Percentiles rank a stretch among this genome's conserved stretches.
These are phyloP conservation scores for Dugesia japonica DNA, from an alignment of 2,888 invertebrate genomes.

Conservation along the genomic window DNA sequence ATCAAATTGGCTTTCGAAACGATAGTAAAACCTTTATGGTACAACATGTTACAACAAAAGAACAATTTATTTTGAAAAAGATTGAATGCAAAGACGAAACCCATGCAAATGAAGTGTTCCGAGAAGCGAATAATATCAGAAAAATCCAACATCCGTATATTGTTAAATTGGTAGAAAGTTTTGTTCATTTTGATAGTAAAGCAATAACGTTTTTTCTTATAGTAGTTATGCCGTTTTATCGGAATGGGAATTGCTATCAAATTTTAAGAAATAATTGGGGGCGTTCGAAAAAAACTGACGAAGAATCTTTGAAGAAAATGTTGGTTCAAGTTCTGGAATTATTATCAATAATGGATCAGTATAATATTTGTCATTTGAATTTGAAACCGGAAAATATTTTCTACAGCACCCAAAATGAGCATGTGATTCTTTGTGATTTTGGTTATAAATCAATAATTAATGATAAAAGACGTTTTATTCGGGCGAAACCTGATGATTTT, in stretches of 20 bases:
- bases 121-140: background rate
- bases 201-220: background rate
- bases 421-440: background rate
- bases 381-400: background rate
- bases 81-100: background rate
- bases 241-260: background rate
- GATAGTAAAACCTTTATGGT: background rate
- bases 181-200: background rate
- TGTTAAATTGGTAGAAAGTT: background rate
- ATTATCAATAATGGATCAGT: background rate
- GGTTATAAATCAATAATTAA: background rate
- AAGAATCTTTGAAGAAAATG: conserved; percentile 5
- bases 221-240: background rate
- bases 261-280: background rate
- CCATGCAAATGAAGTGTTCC: background rate
- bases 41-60: background rate
- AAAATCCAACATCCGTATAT: background rate
- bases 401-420: background rate
- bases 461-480: conserved; percentile 15
- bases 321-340: background rate
- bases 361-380: background rate
- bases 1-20: background rate
- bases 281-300: background rate
- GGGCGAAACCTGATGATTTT: background rate
- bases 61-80: background rate